phyloP scores from a whole-genome alignment of 2,113 vertebrate genomes.

The Lutjanus erythropterus region DNA sequence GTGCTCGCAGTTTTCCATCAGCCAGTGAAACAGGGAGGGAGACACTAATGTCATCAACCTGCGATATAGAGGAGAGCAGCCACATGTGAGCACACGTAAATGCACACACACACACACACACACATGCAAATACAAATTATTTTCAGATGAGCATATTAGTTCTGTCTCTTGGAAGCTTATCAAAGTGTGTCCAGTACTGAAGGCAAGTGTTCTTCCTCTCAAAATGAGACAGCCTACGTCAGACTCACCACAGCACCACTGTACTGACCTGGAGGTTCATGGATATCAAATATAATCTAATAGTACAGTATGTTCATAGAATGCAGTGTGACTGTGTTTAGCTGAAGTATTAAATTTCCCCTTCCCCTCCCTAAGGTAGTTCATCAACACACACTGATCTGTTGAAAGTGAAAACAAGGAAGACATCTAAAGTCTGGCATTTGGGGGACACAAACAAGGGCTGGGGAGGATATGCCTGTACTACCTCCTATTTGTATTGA shows the following conservation, averaged over 20 bases:
- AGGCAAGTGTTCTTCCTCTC: not conserved
- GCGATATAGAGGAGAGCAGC: not conserved
- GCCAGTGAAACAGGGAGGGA: slow-evolving; percentile 20
- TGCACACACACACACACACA: not conserved
- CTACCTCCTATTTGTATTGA: no score
- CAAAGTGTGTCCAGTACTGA: not conserved
- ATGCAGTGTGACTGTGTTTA: not conserved
- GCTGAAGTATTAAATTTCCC: no score
- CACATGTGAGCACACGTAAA: no score
- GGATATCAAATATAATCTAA: not conserved
- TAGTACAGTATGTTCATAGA: not conserved
- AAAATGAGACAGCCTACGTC: not conserved
- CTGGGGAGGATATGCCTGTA: no score
- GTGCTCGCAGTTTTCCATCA: slow-evolving; percentile 2
- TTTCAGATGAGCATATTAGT: not conserved
- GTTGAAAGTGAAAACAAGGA: no score
- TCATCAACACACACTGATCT: no score
- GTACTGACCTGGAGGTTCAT: no score
- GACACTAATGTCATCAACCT: slow-evolving; percentile 32
- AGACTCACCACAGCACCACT: not conserved
- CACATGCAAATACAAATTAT: not conserved
- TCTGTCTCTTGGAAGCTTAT: not conserved
- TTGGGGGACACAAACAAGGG: no score
- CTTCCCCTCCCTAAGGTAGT: no score
- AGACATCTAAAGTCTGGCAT: no score